Evolutionary conservation across 2,797 vertebrate species (phyloP).

Genomic region (Crypturellus tataupa): DNA sequence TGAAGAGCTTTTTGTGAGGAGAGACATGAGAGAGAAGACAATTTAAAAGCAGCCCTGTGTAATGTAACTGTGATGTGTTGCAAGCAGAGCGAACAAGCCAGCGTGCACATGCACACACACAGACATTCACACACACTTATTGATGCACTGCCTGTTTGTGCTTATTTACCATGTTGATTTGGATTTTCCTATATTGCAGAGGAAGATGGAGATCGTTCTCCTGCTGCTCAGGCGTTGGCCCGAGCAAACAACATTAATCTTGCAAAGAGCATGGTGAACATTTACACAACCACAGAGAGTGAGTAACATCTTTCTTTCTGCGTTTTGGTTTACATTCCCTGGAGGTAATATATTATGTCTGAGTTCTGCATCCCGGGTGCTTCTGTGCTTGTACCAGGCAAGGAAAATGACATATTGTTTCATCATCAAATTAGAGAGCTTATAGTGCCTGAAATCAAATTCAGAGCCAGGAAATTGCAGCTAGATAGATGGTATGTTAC

Average conservation of each 20-base stretch:
- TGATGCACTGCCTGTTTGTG: neutral
- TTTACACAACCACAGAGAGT: conserved; percentile 80
- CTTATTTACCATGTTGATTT: neutral
- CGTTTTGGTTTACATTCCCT: conserved; percentile 14
- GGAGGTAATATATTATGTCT: neutral
- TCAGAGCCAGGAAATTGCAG: conserved; percentile 33
- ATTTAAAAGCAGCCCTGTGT: neutral
- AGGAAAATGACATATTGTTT: conserved; percentile 48
- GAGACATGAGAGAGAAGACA: neutral
- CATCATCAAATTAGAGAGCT: conserved; percentile 49
- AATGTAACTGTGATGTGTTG: neutral
- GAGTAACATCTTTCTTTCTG: conserved; percentile 54
- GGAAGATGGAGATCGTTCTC: conserved; percentile 39
- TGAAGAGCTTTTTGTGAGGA: neutral
- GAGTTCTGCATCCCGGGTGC: neutral
- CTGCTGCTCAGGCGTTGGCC: conserved; percentile 43
- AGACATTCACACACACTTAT: rapidly evolving
- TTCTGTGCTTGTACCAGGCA: neutral
- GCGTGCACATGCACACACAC: rapidly evolving
- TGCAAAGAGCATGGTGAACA: conserved; percentile 81
- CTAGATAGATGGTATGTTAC: conserved; percentile 24
- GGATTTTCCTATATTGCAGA: conserved; percentile 70
- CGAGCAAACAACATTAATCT: conserved; percentile 56
- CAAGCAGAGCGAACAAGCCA: neutral
- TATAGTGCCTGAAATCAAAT: conserved; percentile 51